These are phyloP conservation scores for Astreopora myriophthalma DNA, from an alignment of 64 coral and sea anemone species.

Conservation along the genomic window DNA sequence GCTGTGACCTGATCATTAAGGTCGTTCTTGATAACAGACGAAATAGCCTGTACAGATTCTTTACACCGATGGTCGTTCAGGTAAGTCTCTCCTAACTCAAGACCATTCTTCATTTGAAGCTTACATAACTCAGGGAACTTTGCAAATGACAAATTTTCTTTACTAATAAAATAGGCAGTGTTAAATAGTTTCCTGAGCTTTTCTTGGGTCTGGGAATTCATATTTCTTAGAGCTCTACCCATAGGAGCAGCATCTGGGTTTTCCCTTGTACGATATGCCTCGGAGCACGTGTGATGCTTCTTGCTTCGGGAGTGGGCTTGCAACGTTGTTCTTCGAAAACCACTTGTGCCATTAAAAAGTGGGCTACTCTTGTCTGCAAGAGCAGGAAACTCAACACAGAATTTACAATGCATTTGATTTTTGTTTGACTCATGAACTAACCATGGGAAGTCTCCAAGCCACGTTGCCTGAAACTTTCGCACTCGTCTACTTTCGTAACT, in stretches of 20 bases:
- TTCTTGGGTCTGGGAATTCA: constrained; percentile 48
- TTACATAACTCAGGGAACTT: constrained; percentile 38
- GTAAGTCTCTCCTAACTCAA: constrained; percentile 53
- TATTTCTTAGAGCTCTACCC: constrained; percentile 29
- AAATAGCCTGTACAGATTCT: constrained; percentile 40
- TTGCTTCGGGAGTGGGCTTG: constrained; percentile 41
- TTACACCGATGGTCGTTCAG: constrained; percentile 46
- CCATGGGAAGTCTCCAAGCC: not conserved
- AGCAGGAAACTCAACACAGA: constrained; percentile 56
- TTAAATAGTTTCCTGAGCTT: constrained; percentile 23
- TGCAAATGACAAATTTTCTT: constrained; percentile 51
- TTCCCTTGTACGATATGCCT: constrained; percentile 54
- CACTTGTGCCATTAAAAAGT: constrained; percentile 15
- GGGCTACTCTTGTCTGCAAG: constrained; percentile 47
- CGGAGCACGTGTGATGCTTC: constrained; percentile 5
- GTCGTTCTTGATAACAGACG: constrained; percentile 36
- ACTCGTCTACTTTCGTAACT: not conserved
- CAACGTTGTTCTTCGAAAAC: constrained; percentile 49
- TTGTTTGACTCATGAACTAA: constrained; percentile 34
- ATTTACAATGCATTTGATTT: constrained; percentile 57
- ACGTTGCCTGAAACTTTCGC: not conserved
- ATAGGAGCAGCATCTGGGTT: constrained; percentile 39
- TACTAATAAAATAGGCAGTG: not conserved
- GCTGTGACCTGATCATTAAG: constrained; percentile 22
- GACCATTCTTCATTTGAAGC: constrained; percentile 58